A percentile compares a stretch with the other conserved stretches of the same genome.
Conservation (phyloP, 2,113 vertebrate species). For the Oryzias javanicus region DNA sequence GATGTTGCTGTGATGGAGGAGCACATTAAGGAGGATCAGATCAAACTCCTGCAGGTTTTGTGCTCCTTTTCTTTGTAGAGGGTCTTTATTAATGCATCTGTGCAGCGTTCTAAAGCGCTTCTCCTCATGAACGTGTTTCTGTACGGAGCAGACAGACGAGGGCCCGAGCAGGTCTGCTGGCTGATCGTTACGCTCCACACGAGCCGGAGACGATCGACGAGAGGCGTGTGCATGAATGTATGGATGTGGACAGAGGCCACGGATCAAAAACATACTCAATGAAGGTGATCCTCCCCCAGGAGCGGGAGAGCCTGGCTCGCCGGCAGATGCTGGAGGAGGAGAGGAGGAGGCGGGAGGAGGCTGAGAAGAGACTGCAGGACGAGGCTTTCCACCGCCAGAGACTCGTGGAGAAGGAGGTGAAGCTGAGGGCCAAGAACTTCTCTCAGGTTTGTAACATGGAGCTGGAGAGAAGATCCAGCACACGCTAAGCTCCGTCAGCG, state of each 20-base stretch:
- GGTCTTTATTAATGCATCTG: no score
- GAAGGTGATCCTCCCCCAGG: slow-evolving; percentile 71
- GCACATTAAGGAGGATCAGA: no score
- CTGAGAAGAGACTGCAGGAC: slow-evolving; percentile 87
- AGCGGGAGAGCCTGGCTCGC: slow-evolving; percentile 86
- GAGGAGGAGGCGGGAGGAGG: slow-evolving; percentile 86
- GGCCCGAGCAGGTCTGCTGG: no score
- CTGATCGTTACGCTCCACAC: no score
- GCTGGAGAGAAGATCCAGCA: neutral
- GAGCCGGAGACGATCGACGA: no score
- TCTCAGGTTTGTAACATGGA: slow-evolving; percentile 82
- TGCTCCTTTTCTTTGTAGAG: no score
- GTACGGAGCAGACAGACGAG: no score
- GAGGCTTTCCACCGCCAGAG: slow-evolving; percentile 86
- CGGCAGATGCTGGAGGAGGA: slow-evolving; percentile 91
- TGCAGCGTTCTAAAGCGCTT: no score
- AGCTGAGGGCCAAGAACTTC: slow-evolving; percentile 93
- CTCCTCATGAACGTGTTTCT: no score
- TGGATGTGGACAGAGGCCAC: slow-evolving; percentile 15
- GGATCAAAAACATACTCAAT: slow-evolving; percentile 36
- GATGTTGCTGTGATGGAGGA: no score
- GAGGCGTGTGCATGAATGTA: slow-evolving; percentile 28
- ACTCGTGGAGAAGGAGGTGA: slow-evolving; percentile 94
- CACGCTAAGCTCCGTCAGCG: no score
- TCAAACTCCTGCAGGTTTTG: no score